phyloP scores from a whole-genome alignment of 1,140 invertebrate genomes.

The Heliconius hewitsoni region DNA sequence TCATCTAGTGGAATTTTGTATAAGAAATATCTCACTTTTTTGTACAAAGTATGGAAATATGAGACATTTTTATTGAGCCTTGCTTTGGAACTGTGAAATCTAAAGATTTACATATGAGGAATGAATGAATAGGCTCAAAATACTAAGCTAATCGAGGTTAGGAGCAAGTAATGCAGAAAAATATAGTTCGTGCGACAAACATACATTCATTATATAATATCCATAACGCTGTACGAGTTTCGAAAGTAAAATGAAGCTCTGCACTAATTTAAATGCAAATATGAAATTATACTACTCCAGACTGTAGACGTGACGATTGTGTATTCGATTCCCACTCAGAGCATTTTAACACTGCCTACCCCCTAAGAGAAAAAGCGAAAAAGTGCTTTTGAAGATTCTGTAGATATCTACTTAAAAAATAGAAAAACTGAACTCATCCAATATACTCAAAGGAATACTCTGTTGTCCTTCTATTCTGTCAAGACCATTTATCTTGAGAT shows the following conservation, averaged over 20 bases:
- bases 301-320: no score
- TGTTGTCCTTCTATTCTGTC: no score
- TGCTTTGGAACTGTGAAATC: not conserved
- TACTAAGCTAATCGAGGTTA: not conserved
- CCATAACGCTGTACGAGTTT: not conserved
- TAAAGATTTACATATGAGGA: not conserved
- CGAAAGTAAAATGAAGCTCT: not conserved
- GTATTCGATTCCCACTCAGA: no score
- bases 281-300: not conserved
- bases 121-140: not conserved
- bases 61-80: not conserved
- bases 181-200: not conserved
- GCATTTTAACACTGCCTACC: no score
- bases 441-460: no score
- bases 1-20: constrained; percentile 11
- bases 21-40: constrained; percentile 4
- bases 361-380: no score
- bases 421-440: no score
- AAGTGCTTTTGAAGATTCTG: no score
- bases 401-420: no score
- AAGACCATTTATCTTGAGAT: no score
- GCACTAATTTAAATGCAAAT: not conserved
- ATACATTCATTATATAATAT: not conserved
- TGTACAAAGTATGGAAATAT: not conserved
- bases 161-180: not conserved